Percentiles rank a stretch among this genome's conserved stretches.
Conservation (phyloP, 2,113 vertebrate species). For the Baryphthengus martii region DNA sequence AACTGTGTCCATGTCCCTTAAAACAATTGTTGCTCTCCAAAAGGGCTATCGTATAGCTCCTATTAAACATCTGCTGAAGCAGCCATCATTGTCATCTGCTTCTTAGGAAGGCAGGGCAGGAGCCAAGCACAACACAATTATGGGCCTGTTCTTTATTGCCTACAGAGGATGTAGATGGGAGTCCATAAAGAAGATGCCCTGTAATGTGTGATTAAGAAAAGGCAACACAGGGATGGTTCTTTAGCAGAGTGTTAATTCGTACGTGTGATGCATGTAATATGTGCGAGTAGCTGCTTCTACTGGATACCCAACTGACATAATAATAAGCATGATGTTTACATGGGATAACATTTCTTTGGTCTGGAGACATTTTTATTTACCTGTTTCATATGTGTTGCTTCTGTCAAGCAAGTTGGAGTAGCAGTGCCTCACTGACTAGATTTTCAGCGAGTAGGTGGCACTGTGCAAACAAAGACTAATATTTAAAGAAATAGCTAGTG, state of each 20-base stretch:
- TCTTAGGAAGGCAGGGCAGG: background rate
- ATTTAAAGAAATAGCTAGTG: background rate
- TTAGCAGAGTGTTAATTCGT: background rate
- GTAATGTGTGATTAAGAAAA: background rate
- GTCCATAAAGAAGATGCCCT: background rate
- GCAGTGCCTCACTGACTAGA: background rate
- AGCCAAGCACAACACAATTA: background rate
- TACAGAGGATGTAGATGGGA: background rate
- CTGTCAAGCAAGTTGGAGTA: background rate
- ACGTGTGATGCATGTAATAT: background rate
- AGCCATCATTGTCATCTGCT: background rate
- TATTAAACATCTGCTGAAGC: background rate
- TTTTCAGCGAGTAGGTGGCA: background rate
- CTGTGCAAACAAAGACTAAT: background rate
- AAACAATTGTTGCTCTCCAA: background rate
- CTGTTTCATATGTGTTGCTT: background rate
- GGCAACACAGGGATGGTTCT: background rate
- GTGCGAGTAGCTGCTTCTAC: background rate
- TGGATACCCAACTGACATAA: background rate
- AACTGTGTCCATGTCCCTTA: background rate
- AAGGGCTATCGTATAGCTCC: background rate
- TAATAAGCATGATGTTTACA: background rate
- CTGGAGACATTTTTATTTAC: background rate
- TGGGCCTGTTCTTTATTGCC: background rate
- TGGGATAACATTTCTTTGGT: background rate